Percentiles rank a stretch among this genome's conserved stretches.
These are phyloP conservation scores for Diglossa cyanea DNA, from an alignment of 2,797 vertebrate species.

Conservation along the genomic window DNA sequence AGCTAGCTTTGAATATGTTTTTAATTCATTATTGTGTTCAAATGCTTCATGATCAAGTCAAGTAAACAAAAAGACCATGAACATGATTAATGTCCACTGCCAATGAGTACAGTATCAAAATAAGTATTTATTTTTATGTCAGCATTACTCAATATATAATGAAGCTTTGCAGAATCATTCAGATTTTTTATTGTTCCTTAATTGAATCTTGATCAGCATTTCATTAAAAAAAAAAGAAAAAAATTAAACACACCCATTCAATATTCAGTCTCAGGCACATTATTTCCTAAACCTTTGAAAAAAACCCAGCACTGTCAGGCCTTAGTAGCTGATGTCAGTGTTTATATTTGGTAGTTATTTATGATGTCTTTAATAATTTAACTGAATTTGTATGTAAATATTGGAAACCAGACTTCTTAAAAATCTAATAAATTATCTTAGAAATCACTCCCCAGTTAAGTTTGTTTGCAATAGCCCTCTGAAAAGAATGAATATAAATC, in stretches of 20 bases:
- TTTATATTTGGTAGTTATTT: background rate
- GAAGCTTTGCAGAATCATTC: background rate
- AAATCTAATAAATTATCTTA: background rate
- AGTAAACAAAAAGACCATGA: background rate
- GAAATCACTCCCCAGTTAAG: background rate
- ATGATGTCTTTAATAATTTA: background rate
- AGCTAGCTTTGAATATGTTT: conserved; percentile 5
- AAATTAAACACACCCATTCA: background rate
- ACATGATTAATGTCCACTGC: background rate
- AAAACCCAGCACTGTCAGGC: background rate
- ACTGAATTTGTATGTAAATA: background rate
- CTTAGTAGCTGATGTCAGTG: background rate
- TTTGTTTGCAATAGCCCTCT: background rate
- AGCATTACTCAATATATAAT: background rate
- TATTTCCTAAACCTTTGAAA: background rate
- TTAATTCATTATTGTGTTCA: background rate
- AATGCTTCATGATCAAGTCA: background rate
- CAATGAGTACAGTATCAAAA: background rate
- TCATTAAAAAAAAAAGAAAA: background rate
- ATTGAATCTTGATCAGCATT: background rate
- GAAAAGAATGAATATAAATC: background rate
- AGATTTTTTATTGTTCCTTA: background rate
- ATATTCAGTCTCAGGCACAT: background rate
- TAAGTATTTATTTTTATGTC: background rate
- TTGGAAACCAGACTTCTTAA: background rate